These are phyloP conservation scores for Cabera pusaria DNA, from an alignment of 2,888 invertebrate genomes.

Conservation along the genomic window DNA sequence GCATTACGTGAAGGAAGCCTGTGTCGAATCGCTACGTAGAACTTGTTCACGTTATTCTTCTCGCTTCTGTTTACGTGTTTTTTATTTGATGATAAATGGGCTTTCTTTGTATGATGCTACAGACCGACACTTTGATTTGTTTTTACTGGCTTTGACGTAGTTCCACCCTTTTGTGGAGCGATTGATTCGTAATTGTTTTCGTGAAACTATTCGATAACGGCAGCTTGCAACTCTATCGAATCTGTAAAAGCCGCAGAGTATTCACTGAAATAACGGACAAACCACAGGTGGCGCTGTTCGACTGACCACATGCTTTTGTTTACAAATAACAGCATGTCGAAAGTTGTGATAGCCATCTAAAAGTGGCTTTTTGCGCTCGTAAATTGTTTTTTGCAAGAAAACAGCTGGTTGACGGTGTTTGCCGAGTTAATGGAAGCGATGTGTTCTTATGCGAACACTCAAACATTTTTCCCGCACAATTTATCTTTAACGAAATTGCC, in stretches of 20 bases:
- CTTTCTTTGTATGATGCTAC: constrained; percentile 8
- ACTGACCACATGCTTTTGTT: constrained; percentile 30
- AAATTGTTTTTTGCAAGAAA: constrained; percentile 27
- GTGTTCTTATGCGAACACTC: constrained; percentile 27
- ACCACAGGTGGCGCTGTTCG: constrained; percentile 21
- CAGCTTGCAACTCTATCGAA: background rate
- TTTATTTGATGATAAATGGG: constrained; percentile 16
- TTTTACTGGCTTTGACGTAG: constrained; percentile 10
- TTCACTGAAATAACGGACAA: constrained; percentile 4
- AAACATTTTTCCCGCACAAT: constrained; percentile 23
- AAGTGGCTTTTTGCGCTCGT: constrained; percentile 19
- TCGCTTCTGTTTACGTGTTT: constrained; percentile 24
- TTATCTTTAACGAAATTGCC: constrained; percentile 26
- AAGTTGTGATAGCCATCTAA: constrained; percentile 21
- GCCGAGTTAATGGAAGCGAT: constrained; percentile 21
- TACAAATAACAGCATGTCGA: constrained; percentile 27
- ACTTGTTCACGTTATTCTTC: constrained; percentile 22
- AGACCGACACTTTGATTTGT: constrained; percentile 8
- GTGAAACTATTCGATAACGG: constrained; percentile 3
- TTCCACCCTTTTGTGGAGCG: constrained; percentile 4
- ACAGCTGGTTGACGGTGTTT: constrained; percentile 31
- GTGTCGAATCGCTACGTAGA: constrained; percentile 23
- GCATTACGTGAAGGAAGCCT: constrained; percentile 39
- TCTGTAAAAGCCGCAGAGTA: background rate
- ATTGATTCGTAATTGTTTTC: constrained; percentile 11